These are phyloP conservation scores for Temnothorax ravouxi DNA, from an alignment of 2,888 invertebrate genomes.

Conservation along the genomic window DNA sequence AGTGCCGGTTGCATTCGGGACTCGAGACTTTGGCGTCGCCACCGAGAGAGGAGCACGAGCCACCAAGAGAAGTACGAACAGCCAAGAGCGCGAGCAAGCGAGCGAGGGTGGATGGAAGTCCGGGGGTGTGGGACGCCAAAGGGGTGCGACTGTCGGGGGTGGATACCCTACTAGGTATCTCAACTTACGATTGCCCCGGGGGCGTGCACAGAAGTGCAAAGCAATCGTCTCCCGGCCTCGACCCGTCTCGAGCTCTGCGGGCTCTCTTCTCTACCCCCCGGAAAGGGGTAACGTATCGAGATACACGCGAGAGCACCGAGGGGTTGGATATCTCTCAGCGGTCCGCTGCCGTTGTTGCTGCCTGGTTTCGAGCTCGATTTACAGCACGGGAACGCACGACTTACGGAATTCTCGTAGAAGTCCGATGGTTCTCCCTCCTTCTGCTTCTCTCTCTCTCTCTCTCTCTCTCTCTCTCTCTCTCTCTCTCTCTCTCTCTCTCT, in stretches of 20 bases:
- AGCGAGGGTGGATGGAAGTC: slow-evolving; percentile 38
- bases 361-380: slow-evolving; percentile 67
- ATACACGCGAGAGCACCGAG: slow-evolving; percentile 67
- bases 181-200: slow-evolving; percentile 77
- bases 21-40: slow-evolving; percentile 69
- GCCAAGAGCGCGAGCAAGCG: slow-evolving; percentile 43
- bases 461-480: neutral
- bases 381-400: slow-evolving; percentile 63
- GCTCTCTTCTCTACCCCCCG: slow-evolving; percentile 62
- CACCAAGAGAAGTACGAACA: slow-evolving; percentile 60
- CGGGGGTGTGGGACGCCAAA: slow-evolving; percentile 35
- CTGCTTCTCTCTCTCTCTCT: slow-evolving; percentile 9
- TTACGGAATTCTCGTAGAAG: slow-evolving; percentile 64
- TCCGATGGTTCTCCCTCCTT: slow-evolving; percentile 31
- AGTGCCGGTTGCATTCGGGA: slow-evolving; percentile 71
- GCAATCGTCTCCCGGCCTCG: slow-evolving; percentile 76
- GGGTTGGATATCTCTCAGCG: slow-evolving; percentile 55
- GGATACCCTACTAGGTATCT: slow-evolving; percentile 74
- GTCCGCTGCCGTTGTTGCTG: slow-evolving; percentile 58
- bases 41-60: slow-evolving; percentile 35
- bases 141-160: slow-evolving; percentile 42
- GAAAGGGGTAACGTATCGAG: slow-evolving; percentile 75
- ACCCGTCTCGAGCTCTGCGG: slow-evolving; percentile 69
- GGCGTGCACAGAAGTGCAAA: slow-evolving; percentile 79
- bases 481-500: neutral